These are phyloP conservation scores for Drosophila austrosaltans DNA, from an alignment of 2,888 invertebrate species.

Conservation along the genomic window DNA sequence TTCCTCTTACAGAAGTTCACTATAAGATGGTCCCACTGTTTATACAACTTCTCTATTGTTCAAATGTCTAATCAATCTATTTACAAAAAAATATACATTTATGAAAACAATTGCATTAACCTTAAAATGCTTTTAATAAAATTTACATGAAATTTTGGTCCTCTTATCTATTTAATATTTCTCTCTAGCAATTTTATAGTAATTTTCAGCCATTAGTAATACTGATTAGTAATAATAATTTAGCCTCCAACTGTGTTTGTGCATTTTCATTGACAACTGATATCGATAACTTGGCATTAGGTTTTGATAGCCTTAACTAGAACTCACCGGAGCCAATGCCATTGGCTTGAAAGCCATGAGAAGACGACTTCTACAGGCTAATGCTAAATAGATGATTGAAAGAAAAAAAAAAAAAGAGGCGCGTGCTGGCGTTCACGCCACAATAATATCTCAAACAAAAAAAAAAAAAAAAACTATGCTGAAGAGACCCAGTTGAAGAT, in stretches of 20 bases:
- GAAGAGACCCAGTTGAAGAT: constrained; percentile 5
- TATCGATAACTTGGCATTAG: constrained; percentile 24
- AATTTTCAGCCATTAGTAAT: not conserved
- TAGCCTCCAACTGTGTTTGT: constrained; percentile 1
- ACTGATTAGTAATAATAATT: no score
- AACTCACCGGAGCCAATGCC: constrained; percentile 38
- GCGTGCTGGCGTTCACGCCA: constrained; percentile 49
- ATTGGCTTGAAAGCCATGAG: constrained; percentile 10
- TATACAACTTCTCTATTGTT: no score
- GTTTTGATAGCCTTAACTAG: constrained; percentile 37
- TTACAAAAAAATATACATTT: no score
- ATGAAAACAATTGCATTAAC: no score
- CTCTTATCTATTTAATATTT: not conserved
- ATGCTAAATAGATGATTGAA: not conserved
- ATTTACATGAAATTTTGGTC: not conserved
- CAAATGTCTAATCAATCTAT: no score
- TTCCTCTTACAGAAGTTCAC: no score
- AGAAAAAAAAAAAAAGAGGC: constrained; percentile 23
- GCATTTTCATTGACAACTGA: constrained; percentile 18
- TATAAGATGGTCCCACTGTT: no score
- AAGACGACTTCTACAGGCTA: not conserved
- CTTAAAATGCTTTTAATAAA: no score
- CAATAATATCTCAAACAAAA: not conserved
- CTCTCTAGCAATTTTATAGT: not conserved
- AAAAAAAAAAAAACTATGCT: no score